These are phyloP conservation scores for Pitta sordida DNA, from an alignment of 2,113 vertebrate genomes.

Conservation along the genomic window DNA sequence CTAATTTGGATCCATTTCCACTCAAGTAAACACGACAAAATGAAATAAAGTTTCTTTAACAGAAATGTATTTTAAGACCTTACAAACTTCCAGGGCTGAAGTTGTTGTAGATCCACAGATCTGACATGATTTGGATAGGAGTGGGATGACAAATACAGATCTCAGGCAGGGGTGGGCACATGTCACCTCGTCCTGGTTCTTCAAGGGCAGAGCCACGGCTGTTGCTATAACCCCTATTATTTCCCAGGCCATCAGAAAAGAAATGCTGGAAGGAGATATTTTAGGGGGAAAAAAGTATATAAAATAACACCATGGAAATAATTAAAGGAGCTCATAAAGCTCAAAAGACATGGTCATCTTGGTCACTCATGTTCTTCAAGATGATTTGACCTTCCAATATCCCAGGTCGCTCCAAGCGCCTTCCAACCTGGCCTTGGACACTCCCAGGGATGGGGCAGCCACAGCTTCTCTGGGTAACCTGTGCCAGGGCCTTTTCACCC, in stretches of 20 bases:
- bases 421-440: rapidly evolving
- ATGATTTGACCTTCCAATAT: neutral
- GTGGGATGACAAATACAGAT: neutral
- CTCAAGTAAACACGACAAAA: neutral
- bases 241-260: neutral
- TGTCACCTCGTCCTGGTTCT: neutral
- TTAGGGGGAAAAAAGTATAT: neutral
- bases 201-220: neutral
- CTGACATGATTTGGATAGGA: neutral
- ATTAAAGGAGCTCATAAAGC: neutral
- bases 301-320: neutral
- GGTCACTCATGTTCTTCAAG: neutral
- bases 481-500: too few relatives aligned
- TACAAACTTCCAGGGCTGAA: neutral
- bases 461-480: too few relatives aligned
- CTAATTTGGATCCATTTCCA: neutral
- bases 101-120: neutral
- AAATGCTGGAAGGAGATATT: neutral
- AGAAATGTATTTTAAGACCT: neutral
- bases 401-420: rapidly evolving
- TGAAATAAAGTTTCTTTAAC: neutral
- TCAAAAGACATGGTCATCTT: neutral
- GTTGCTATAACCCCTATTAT: neutral
- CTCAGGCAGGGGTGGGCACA: too few relatives aligned
- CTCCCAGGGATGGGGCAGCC: neutral